Base-by-base conservation (phyloP, 2,888 invertebrate species). In the Phyto melanocephala region DNA sequence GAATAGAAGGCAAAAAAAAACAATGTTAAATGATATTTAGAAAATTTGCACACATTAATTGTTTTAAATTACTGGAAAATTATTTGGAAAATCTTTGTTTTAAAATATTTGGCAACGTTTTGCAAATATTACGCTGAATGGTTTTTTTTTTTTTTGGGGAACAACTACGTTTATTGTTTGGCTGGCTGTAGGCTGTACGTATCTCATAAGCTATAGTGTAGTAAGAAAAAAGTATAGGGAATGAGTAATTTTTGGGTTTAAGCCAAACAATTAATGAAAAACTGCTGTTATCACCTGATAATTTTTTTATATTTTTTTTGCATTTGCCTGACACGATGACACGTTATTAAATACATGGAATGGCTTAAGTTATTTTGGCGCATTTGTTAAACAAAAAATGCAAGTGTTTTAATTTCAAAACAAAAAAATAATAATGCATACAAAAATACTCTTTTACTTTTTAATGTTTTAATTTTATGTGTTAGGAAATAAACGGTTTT, bases 31-130 rank as follows among this genome's bases (percentile, higher is more conserved):
- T n/a, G n/a, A 37, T 67, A 37, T 68, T 52, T 68, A 2, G 52
- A 62, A 77, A 77, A 77, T 77, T 67, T 58, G 47, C 54, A 71
- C 10, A 60, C 28, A 78, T 77, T 79, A 82, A 82, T 79, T 76
- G 82, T 79, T 82, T 82, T 62, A 76, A 79, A 82, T 82, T 75
- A 62, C 82, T 79, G 75, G 79, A 76, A 82, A 82, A 82, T 82
- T 79, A 67, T 79, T 79, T 79, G 52, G 42, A 74, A 65, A 72
- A 78, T 70, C 52, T 74, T 60, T 79, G 52, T 62, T 20, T 63
- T 33, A 28, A 72, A 67, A 60, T 67, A 24, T 52, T 80, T 80
- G 79, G 72, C 79, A 80, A 45, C n/a, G 72, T 37, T 74, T 60
- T 60, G 11, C 7, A 67, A 79, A 77, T 33, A n/a, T 52, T 52